Evolutionary conservation across 92 coral and sea anemone genomes (phyloP).

Genomic region (Epizoanthus rinbou): DNA sequence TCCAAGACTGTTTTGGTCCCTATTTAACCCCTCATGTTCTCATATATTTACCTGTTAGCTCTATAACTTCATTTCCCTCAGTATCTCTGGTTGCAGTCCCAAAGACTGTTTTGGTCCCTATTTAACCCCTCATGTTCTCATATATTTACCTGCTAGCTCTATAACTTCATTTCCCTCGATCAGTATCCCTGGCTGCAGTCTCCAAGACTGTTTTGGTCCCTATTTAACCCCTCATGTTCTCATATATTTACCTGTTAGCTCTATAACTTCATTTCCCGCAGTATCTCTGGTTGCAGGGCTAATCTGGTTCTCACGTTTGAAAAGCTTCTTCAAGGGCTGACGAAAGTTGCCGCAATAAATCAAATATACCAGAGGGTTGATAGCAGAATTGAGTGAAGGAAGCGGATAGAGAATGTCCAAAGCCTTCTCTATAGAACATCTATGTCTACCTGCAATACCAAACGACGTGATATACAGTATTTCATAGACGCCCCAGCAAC

Average conservation of each 20-base stretch:
- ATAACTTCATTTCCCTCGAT: too few relatives aligned
- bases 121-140: too few relatives aligned
- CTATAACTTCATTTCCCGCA: slow-evolving; percentile 1
- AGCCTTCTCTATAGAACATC: background rate
- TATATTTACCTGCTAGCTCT: too few relatives aligned
- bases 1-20: too few relatives aligned
- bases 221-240: too few relatives aligned
- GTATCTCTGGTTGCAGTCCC: background rate
- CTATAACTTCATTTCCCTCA: slow-evolving; percentile 1
- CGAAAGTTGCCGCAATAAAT: slow-evolving; percentile 23
- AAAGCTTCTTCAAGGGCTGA: background rate
- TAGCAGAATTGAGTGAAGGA: slow-evolving; percentile 20
- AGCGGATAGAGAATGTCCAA: slow-evolving; percentile 25
- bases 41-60: background rate
- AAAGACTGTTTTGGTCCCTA: too few relatives aligned
- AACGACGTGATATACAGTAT: slow-evolving; percentile 14
- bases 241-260: background rate
- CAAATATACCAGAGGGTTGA: slow-evolving; percentile 19
- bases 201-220: too few relatives aligned
- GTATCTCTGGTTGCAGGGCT: background rate
- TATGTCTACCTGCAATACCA: background rate
- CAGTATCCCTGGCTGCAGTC: too few relatives aligned
- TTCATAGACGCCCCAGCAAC: slow-evolving; percentile 35
- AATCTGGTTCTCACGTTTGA: background rate
- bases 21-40: too few relatives aligned